Conservation (phyloP, 2,888 invertebrate species). For the Timema cristinae region DNA sequence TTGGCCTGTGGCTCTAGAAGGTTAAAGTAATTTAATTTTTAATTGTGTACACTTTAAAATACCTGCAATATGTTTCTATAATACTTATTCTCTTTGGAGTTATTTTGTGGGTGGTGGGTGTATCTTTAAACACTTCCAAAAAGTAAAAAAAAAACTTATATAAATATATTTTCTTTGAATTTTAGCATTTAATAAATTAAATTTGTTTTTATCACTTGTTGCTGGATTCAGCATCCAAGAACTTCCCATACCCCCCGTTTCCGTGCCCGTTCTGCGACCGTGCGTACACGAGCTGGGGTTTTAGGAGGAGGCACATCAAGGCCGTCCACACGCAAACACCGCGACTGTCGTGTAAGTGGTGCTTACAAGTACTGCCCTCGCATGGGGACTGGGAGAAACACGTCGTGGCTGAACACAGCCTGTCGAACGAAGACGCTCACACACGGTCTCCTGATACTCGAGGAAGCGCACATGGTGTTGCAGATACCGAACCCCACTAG, state of each 20-base stretch:
- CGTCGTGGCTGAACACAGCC: conserved; percentile 54
- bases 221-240: conserved; percentile 24
- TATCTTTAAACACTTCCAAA: no score
- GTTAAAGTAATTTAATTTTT: no score
- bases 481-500: conserved; percentile 38
- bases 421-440: conserved; percentile 55
- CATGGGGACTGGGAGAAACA: conserved; percentile 59
- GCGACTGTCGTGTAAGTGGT: conserved; percentile 38
- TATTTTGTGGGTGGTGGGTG: no score
- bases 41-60: no score
- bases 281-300: conserved; percentile 62
- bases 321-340: conserved; percentile 52
- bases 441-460: conserved; percentile 59
- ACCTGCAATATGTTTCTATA: no score
- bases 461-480: conserved; percentile 59
- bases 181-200: background rate
- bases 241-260: conserved; percentile 46
- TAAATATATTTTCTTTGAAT: no score
- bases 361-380: conserved; percentile 46
- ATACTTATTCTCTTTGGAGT: no score
- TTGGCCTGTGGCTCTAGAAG: no score
- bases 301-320: conserved; percentile 59
- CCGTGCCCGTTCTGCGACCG: conserved; percentile 62
- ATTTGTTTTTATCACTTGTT: conserved; percentile 3
- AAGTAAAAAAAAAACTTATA: no score